These are phyloP conservation scores for Zeuzera pyrina DNA, from an alignment of 2,888 invertebrate species.

Conservation along the genomic window DNA sequence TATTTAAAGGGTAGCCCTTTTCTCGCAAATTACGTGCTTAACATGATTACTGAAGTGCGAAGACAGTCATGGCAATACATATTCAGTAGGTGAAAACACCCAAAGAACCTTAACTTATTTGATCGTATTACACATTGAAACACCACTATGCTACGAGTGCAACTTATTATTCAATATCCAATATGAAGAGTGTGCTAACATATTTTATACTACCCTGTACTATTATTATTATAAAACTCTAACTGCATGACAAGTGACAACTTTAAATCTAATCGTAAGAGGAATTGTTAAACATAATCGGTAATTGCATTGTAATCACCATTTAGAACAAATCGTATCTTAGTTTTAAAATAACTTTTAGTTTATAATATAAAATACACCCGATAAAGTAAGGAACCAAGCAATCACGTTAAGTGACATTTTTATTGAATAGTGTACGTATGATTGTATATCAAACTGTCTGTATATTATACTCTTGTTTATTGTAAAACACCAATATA, in stretches of 20 bases:
- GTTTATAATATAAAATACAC: constrained; percentile 20
- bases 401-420: constrained; percentile 19
- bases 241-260: constrained; percentile 58
- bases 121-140: too few relatives aligned
- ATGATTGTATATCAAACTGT: constrained; percentile 7
- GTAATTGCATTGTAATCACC: constrained; percentile 24
- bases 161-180: too few relatives aligned
- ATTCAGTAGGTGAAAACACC: too few relatives aligned
- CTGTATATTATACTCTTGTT: constrained; percentile 16
- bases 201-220: too few relatives aligned
- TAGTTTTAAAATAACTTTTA: constrained; percentile 28
- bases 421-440: constrained; percentile 1
- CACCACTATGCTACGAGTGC: too few relatives aligned
- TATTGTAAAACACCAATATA: constrained; percentile 26
- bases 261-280: constrained; percentile 32
- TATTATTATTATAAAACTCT: constrained; percentile 35
- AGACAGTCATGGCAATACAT: too few relatives aligned
- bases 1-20: too few relatives aligned
- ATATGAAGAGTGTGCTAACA: too few relatives aligned
- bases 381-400: constrained; percentile 17
- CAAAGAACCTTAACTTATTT: too few relatives aligned
- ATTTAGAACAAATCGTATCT: constrained; percentile 48
- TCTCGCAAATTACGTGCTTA: too few relatives aligned
- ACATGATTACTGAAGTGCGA: too few relatives aligned
- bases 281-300: constrained; percentile 36